Evolutionary conservation across 2,888 invertebrate genomes (phyloP).

Genomic region (Lordiphosa fenestrarum): DNA sequence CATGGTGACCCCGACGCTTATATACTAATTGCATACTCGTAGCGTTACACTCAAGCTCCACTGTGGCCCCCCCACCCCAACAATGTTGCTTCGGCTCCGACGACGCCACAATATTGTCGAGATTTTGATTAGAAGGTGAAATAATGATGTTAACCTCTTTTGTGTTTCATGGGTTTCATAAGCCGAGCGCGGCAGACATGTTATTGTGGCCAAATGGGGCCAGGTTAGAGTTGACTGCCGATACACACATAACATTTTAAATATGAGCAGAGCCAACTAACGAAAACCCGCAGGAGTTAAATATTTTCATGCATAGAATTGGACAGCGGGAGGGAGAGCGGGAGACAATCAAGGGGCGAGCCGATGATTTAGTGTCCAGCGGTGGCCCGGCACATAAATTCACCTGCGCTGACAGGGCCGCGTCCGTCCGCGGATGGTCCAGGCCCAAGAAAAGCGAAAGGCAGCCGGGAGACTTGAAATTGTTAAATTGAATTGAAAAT

Average conservation of each 20-base stretch:
- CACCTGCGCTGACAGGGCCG: slow-evolving; percentile 77
- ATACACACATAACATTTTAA: too few relatives aligned
- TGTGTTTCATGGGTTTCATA: slow-evolving; percentile 21
- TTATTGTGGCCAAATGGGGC: slow-evolving; percentile 49
- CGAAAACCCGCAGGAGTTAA: slow-evolving; percentile 22
- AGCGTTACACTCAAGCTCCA: too few relatives aligned
- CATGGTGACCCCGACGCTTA: too few relatives aligned
- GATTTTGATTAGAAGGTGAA: slow-evolving; percentile 75
- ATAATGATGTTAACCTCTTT: slow-evolving; percentile 75
- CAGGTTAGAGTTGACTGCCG: slow-evolving; percentile 57
- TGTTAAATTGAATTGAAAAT: slow-evolving; percentile 57
- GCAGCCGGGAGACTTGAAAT: slow-evolving; percentile 37
- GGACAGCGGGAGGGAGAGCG: slow-evolving; percentile 41
- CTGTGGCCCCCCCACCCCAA: too few relatives aligned
- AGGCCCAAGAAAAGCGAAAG: slow-evolving; percentile 62
- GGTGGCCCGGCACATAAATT: slow-evolving; percentile 77
- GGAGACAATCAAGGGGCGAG: slow-evolving; percentile 20
- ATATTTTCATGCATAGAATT: slow-evolving; percentile 22
- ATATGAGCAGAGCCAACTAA: too few relatives aligned
- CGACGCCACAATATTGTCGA: slow-evolving; percentile 49
- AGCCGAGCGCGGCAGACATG: slow-evolving; percentile 14
- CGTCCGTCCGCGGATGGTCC: slow-evolving; percentile 9
- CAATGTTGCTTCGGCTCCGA: slow-evolving; percentile 21
- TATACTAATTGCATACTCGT: too few relatives aligned
- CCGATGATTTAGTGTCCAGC: slow-evolving; percentile 78